Base-by-base conservation (phyloP, 2,888 invertebrate species). In the Dolichomitus sp. region DNA sequence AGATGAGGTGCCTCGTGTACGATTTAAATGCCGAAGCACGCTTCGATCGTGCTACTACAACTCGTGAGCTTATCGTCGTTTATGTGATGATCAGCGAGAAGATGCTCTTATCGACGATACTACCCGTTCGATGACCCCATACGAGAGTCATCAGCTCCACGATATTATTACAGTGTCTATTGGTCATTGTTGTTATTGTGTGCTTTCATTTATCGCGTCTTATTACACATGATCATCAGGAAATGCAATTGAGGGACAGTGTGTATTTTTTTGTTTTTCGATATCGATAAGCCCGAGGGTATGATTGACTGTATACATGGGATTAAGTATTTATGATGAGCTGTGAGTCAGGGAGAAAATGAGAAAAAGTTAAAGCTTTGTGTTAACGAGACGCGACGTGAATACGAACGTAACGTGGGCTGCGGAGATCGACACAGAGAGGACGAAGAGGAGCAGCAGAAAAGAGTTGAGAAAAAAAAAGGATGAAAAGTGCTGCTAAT, bases 121-220 rank as follows among this genome's bases (percentile, higher is more conserved):
- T 57, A n/a, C 37, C 37, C 54, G 81, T 81, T 81, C 81, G 81
- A 78, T 81, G 81, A 81, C 81, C 77, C 81, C 30, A 63, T 72
- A 68, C 45, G 57, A 52, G 76, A 52, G 66, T 76, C 63, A 52
- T 77, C 59, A 72, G 37, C 65, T 65, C 76, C 50, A 74, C 52
- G 45, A 48, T 68, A 45, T 30, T 17, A 42, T 66, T 42, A 7
- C 37, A 63, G 33, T 30, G 33, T 50, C 76, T 14, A 50, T 5
- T 23, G 61, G 6, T 50, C n/a, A 37, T 63, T 12, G 3, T 70
- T 72, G n/a, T 12, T 54, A 37, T 48, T 48, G 12, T 42, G 5
- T 65, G 19, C 14, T 66, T 48, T 7, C n/a, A 45, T 40, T 61
- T 37, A 40, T 61, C 11, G 37, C 9, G 17, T 6, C 9, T n/a